These are phyloP conservation scores for Acleris literana DNA, from an alignment of 2,888 invertebrate species.

Conservation along the genomic window DNA sequence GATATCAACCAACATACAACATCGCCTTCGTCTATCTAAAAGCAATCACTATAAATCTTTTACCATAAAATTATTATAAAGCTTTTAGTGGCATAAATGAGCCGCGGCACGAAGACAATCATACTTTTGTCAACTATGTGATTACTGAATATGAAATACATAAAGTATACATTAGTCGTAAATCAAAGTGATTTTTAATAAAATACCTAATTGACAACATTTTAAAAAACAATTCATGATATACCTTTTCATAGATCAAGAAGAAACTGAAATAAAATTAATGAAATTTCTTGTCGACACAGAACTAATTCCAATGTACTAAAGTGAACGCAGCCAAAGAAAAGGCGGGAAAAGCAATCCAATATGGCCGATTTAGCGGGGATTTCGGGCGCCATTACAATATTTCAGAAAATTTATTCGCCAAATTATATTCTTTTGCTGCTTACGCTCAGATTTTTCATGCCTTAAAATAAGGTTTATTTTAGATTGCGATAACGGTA, in stretches of 20 bases:
- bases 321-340: slow-evolving; percentile 43
- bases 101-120: slow-evolving; percentile 16
- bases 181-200: too few species aligned
- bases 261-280: slow-evolving; percentile 12
- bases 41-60: slow-evolving; percentile 41
- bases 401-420: slow-evolving; percentile 57
- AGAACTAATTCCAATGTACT: slow-evolving; percentile 32
- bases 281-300: slow-evolving; percentile 26
- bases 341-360: slow-evolving; percentile 58
- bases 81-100: slow-evolving; percentile 15
- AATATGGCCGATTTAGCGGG: slow-evolving; percentile 67
- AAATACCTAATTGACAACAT: too few species aligned
- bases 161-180: not conserved
- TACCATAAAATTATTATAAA: slow-evolving; percentile 31
- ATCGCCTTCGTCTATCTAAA: slow-evolving; percentile 37
- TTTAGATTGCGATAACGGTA: slow-evolving; percentile 39
- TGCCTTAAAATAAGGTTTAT: slow-evolving; percentile 22
- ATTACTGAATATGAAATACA: not conserved
- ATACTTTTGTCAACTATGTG: not conserved
- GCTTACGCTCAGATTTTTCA: slow-evolving; percentile 29
- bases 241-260: not conserved
- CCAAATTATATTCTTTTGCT: slow-evolving; percentile 36
- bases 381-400: slow-evolving; percentile 67
- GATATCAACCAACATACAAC: slow-evolving; percentile 12
- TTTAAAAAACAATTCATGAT: too few species aligned